These are phyloP conservation scores for Brachionus rotundiformis DNA, from an alignment of 1,140 invertebrate species.

Conservation along the genomic window DNA sequence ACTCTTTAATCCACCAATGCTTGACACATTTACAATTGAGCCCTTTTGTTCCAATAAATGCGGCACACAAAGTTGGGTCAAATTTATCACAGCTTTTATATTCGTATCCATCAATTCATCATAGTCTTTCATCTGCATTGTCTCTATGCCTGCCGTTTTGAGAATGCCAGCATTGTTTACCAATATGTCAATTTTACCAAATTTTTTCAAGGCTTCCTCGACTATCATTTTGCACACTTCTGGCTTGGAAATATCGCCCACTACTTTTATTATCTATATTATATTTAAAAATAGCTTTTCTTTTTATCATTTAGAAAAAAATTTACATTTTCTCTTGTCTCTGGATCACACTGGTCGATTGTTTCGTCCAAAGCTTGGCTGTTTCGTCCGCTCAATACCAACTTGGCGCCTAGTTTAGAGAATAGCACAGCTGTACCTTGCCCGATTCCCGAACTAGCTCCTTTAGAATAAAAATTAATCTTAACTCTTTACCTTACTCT, in stretches of 20 bases:
- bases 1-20: background rate
- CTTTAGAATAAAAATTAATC: background rate
- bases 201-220: conserved; percentile 55
- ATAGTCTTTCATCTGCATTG: conserved; percentile 77
- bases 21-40: conserved; percentile 55
- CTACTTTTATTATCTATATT: conserved; percentile 47
- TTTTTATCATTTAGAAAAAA: background rate
- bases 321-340: conserved; percentile 50
- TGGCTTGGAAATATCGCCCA: conserved; percentile 55
- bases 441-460: conserved; percentile 83
- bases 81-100: conserved; percentile 67
- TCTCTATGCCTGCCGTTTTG: conserved; percentile 78
- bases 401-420: conserved; percentile 72
- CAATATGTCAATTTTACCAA: conserved; percentile 67
- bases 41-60: conserved; percentile 54
- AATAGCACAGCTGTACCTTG: conserved; percentile 76
- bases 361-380: conserved; percentile 70
- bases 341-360: conserved; percentile 69
- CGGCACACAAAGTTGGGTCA: conserved; percentile 55
- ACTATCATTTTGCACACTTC: conserved; percentile 56
- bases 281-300: background rate
- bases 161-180: conserved; percentile 86
- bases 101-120: conserved; percentile 82
- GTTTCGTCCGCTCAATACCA: conserved; percentile 76
- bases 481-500: background rate